These are phyloP conservation scores for Oryzias javanicus DNA, from an alignment of 2,113 vertebrate species.

Conservation along the genomic window DNA sequence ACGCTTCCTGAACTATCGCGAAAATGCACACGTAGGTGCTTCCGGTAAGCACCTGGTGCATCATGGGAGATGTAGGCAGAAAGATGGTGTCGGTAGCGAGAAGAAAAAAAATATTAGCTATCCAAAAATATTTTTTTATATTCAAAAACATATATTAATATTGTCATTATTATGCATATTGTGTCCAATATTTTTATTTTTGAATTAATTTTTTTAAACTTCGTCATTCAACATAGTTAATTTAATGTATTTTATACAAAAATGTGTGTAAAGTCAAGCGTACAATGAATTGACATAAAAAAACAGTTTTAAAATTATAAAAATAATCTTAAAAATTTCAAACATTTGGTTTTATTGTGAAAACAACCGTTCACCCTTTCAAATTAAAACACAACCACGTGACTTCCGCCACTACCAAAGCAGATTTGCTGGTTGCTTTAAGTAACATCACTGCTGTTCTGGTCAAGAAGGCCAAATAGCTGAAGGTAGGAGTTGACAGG, in stretches of 20 bases:
- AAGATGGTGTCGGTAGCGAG: no score
- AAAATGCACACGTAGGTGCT: slow-evolving; percentile 69
- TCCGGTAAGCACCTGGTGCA: slow-evolving; percentile 25
- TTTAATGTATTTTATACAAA: no score
- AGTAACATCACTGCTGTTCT: slow-evolving; percentile 69
- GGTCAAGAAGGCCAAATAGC: slow-evolving; percentile 83
- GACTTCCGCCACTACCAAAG: slow-evolving; percentile 47
- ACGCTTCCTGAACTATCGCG: slow-evolving; percentile 56
- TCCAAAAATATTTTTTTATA: no score
- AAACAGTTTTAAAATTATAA: no score
- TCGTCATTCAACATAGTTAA: no score
- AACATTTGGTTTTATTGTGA: slow-evolving; percentile 27
- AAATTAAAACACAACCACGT: not conserved
- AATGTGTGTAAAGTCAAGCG: no score
- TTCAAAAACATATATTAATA: no score
- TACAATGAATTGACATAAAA: no score
- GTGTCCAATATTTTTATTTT: not conserved
- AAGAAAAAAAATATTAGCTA: no score
- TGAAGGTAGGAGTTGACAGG: slow-evolving; percentile 65
- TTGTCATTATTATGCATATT: no score
- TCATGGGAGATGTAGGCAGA: slow-evolving; percentile 57
- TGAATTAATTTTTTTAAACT: not conserved
- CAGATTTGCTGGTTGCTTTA: slow-evolving; percentile 7
- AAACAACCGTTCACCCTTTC: rapidly evolving
- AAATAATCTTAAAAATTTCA: no score